Evolutionary conservation across 2,888 invertebrate species (phyloP).

Genomic region (Busseola fusca): DNA sequence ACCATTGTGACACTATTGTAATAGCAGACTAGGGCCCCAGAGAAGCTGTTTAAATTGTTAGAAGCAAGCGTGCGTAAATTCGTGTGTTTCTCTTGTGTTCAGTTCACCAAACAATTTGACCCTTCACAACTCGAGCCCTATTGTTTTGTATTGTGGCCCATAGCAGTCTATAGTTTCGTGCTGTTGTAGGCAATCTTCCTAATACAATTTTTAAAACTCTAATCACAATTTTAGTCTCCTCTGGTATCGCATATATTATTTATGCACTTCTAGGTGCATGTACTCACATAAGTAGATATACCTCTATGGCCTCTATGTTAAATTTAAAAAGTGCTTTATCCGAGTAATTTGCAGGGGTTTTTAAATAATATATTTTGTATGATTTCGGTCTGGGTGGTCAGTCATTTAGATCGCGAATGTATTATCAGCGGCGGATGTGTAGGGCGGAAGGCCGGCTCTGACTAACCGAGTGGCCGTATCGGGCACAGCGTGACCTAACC

Average conservation of each 20-base stretch:
- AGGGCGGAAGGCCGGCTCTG: constrained; percentile 78
- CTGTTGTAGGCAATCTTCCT: constrained; percentile 1
- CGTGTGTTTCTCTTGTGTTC: constrained; percentile 47
- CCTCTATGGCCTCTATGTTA: not conserved
- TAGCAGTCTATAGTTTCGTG: not conserved
- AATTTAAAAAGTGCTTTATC: not conserved
- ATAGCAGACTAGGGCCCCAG: too few species aligned
- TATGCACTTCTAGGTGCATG: not conserved
- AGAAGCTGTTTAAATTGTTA: constrained; percentile 24
- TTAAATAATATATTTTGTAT: constrained; percentile 23
- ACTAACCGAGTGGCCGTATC: constrained; percentile 59
- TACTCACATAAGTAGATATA: too few species aligned
- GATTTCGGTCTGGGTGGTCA: constrained; percentile 56
- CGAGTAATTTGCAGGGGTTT: constrained; percentile 15
- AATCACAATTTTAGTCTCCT: not conserved
- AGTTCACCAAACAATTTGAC: constrained; percentile 65
- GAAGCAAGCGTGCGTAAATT: constrained; percentile 27
- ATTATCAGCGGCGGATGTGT: constrained; percentile 83
- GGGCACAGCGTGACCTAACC: constrained; percentile 51
- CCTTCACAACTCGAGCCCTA: constrained; percentile 35
- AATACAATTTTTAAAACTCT: constrained; percentile 9
- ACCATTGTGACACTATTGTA: too few species aligned
- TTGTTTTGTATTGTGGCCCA: constrained; percentile 33
- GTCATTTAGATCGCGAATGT: constrained; percentile 72
- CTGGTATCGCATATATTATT: not conserved